Percentiles rank a stretch among this genome's conserved stretches.
These are phyloP conservation scores for Delia radicum DNA, from an alignment of 1,140 invertebrate species.

Conservation along the genomic window DNA sequence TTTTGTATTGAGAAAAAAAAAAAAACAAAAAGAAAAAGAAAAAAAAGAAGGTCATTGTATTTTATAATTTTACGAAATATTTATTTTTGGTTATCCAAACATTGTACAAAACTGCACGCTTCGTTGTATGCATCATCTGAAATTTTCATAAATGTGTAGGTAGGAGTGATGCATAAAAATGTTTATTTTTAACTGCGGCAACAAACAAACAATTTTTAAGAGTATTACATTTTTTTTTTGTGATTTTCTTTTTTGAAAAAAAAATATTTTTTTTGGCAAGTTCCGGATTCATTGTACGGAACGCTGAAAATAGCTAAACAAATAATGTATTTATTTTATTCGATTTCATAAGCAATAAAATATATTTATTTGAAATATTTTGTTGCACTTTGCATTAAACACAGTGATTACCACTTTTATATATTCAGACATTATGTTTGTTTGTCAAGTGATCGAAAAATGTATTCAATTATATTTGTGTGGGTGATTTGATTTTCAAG, in stretches of 20 bases:
- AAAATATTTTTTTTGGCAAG: neutral
- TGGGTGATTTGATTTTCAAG: neutral
- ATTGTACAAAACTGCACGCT: neutral
- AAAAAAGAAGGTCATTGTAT: conserved; percentile 13
- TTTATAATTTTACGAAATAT: conserved; percentile 1
- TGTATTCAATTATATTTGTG: neutral
- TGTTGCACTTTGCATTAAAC: neutral
- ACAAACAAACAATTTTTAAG: no score
- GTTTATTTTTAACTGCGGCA: no score
- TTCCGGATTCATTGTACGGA: conserved; percentile 1
- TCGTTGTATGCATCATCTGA: neutral
- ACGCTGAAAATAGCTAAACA: no score
- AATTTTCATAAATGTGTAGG: no score
- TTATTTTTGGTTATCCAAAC: neutral
- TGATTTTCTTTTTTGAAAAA: neutral
- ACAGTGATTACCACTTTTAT: neutral
- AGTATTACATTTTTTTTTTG: neutral
- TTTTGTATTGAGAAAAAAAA: no score
- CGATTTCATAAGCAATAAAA: conserved; percentile 1
- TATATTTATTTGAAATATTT: neutral
- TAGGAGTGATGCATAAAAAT: no score
- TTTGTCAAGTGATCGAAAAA: neutral
- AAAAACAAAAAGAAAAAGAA: neutral
- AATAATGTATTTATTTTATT: neutral
- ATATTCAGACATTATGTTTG: neutral